Evolutionary conservation across 2,888 invertebrate genomes (phyloP), one percentile per base, ranked within the genome.

Genomic region (Patella pellucida): DNA sequence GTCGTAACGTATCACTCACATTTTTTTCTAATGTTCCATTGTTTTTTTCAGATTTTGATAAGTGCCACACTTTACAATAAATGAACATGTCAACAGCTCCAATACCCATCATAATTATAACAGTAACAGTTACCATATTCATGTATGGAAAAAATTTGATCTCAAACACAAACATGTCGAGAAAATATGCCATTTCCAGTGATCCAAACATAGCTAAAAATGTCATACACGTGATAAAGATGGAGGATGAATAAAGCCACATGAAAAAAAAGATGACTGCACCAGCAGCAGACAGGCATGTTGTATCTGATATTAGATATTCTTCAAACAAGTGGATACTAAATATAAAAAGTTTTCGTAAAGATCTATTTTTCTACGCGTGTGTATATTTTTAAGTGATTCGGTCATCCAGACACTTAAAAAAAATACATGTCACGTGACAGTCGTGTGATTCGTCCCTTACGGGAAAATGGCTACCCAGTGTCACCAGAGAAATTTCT

Each of bases 41-140:
- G 89, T 91, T 89, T 91, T 92, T 86, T 91, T 92, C 86, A 9
- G 91, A 90, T 81, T 93, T 93, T 86, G 94, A 94, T 90, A 93
- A 94, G 83, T 94, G 94, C 97, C 97, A 98, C 76, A 96, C 94
- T 92, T 91, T 91, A 77, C 91, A 89, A 92, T 96, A 96, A 81
- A 99, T 94, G 91, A 98, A 97, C 74, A 97, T 96, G 92, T 98
- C 97, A 92, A 98, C 98, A 51, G 97, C 96, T 73, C 98, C 98
- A 90, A 98, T 95, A 74, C 96, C 96, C 19, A 92, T 85, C 75
- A 91, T 84, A 84, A 99, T 95, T 86, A 99, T 94, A 86, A 96
- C 94, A n/a, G n/a, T n/a, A n/a, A n/a, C n/a, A 70, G 97, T 96
- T 90, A 99, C 93, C 88, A 99, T 93, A 93, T 99, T 99, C 96